Base-by-base conservation (phyloP, 2,888 invertebrate genomes). In the Glyphotaelius pellucidus region DNA sequence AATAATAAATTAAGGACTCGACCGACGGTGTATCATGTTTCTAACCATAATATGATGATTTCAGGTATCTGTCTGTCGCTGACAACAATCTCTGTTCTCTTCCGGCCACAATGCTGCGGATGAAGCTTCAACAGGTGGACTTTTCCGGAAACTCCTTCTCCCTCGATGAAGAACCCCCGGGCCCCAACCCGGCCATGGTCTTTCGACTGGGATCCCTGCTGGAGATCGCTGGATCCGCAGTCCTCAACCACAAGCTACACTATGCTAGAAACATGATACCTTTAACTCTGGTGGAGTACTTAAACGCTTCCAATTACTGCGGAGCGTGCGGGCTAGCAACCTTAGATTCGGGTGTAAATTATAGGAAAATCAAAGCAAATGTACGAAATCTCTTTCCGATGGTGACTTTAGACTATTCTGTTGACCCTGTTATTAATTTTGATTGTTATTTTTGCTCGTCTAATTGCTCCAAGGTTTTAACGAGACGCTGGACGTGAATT, bases 251-350 rank as follows among this genome's bases (percentile, higher is more conserved):
- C 42, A 96, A 96, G 93, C 94, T 96, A 19, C 94, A 95, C 79
- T 97, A 97, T 94, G 95, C 96, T 92, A 94, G 96, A 31, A 96
- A 96, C 90, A 95, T 95, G 42, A 95, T 97, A 94, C 97, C 97
- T 0, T 94, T 94, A 92, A 97, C 96, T 3, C 94, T 97, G 90
- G 96, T 97, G 0, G 94, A 96, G 86, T 97, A 96, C 94, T 94
- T 97, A 93, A 97, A 97, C 94, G 94, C 96, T 94, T 97, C 97
- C 0, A 96, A 96, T 93, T 97, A 96, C 94, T 97, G 97, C 94
- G 94, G 31, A 19, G 87, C 96, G 1, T 97, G 97, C 94, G 97
- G 97, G 1, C 94, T 94, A 84, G 95, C 96, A 31, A 96, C 91
- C 14, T 91, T 91, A n/a, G 90, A 93, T 67, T 14, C n/a, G 35